These are phyloP conservation scores for Macquaria ambigua DNA, from an alignment of 2,113 vertebrate species.

Conservation along the genomic window DNA sequence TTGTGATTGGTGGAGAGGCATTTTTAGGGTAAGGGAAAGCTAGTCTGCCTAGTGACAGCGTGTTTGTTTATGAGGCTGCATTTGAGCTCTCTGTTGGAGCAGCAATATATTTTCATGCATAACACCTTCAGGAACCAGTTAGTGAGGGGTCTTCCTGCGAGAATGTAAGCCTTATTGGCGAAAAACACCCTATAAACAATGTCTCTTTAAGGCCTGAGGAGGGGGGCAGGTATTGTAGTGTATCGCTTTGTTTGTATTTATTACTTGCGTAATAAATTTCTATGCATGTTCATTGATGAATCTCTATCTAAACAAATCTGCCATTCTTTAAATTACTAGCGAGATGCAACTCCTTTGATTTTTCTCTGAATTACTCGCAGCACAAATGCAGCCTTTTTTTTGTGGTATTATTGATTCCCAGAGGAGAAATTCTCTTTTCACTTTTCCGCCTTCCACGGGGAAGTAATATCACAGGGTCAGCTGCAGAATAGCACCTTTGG, in stretches of 20 bases:
- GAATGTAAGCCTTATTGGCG: constrained; percentile 28
- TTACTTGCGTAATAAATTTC: constrained; percentile 2
- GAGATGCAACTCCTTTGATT: constrained; percentile 10
- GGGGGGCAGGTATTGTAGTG: not conserved
- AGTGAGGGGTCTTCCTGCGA: constrained; percentile 19
- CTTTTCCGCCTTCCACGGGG: not conserved
- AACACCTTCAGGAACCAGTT: constrained; percentile 54
- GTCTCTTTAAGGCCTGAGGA: constrained; percentile 13
- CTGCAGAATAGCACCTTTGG: constrained; percentile 51
- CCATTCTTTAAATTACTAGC: constrained; percentile 4
- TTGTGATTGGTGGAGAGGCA: constrained; percentile 45
- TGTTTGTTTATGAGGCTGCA: constrained; percentile 50
- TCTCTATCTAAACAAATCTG: constrained; percentile 7
- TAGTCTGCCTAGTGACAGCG: constrained; percentile 59
- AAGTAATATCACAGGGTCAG: constrained; percentile 44
- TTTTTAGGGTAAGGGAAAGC: constrained; percentile 20
- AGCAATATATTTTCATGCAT: constrained; percentile 36
- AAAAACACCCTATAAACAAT: constrained; percentile 40
- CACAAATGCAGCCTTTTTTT: not conserved
- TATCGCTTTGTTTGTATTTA: constrained; percentile 11
- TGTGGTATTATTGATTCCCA: constrained; percentile 49
- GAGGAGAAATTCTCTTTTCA: constrained; percentile 37
- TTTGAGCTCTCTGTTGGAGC: constrained; percentile 7
- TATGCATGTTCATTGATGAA: constrained; percentile 8
- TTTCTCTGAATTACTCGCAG: constrained; percentile 16